These are phyloP conservation scores for Nautilus pompilius DNA, from an alignment of 1,140 invertebrate genomes.

Conservation along the genomic window DNA sequence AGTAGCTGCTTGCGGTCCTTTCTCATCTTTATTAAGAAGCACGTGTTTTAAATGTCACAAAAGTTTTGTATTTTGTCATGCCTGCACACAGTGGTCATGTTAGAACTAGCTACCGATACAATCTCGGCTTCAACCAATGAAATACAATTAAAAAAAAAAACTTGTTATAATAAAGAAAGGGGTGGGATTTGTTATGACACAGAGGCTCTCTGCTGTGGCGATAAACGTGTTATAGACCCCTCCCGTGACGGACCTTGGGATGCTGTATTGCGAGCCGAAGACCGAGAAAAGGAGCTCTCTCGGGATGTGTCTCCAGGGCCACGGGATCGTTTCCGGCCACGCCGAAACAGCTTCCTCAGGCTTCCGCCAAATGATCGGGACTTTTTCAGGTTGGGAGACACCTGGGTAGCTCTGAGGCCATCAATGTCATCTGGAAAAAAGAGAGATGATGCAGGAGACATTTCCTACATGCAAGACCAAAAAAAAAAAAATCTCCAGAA, in stretches of 20 bases:
- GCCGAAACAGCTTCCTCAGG: constrained; percentile 37
- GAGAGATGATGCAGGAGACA: not conserved
- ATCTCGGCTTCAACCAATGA: no score
- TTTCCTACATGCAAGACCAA: not conserved
- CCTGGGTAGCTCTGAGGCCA: constrained; percentile 22
- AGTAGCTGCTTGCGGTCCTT: no score
- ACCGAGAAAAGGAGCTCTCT: constrained; percentile 37
- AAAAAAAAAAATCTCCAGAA: no score
- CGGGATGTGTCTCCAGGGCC: constrained; percentile 29
- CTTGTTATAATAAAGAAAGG: no score
- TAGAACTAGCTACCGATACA: no score
- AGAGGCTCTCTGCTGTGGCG: no score
- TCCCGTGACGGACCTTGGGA: constrained; percentile 35
- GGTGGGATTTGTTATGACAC: no score
- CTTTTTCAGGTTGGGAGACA: constrained; percentile 36
- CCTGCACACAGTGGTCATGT: no score
- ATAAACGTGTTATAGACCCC: constrained; percentile 26
- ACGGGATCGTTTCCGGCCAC: constrained; percentile 26
- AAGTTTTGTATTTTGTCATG: no score
- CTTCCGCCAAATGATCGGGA: constrained; percentile 41
- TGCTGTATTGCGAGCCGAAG: constrained; percentile 19
- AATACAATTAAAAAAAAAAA: no score
- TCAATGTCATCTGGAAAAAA: constrained; percentile 33
- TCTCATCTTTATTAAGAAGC: no score
- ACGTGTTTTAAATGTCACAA: no score